Percentiles rank a stretch among this genome's conserved stretches.
These are phyloP conservation scores for Myiotriccus ornatus DNA, from an alignment of 2,797 vertebrate species.

Conservation along the genomic window DNA sequence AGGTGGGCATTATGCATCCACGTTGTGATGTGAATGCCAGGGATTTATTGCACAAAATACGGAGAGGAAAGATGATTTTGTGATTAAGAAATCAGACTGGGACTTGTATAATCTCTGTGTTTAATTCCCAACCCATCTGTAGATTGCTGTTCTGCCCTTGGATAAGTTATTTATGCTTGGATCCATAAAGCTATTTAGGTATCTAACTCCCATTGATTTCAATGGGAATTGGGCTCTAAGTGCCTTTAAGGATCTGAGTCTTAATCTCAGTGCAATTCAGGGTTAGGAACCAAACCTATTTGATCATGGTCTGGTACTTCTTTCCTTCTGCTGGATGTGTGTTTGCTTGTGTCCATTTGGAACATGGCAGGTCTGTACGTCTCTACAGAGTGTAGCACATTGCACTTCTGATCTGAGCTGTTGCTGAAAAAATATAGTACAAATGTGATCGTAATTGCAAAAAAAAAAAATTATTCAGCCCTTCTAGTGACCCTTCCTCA, in stretches of 20 bases:
- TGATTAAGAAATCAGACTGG: slow-evolving; percentile 17
- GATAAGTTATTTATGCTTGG: slow-evolving; percentile 22
- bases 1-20: not conserved
- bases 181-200: slow-evolving; percentile 58
- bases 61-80: slow-evolving; percentile 13
- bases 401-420: not conserved
- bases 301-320: not conserved
- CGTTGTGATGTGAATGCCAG: not conserved
- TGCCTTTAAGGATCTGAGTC: slow-evolving; percentile 26
- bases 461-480: not conserved
- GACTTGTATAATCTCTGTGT: slow-evolving; percentile 36
- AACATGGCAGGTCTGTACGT: not conserved
- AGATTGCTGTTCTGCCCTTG: slow-evolving; percentile 28
- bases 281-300: not conserved
- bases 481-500: not conserved
- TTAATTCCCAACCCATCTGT: slow-evolving; percentile 28
- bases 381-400: not conserved
- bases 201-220: slow-evolving; percentile 52
- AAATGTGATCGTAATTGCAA: not conserved
- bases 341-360: not conserved
- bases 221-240: not conserved
- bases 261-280: not conserved
- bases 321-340: not conserved
- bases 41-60: not conserved
- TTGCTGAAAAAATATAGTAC: not conserved